Conservation (phyloP, 2,113 vertebrate genomes). For the Lipophrys pholis region DNA sequence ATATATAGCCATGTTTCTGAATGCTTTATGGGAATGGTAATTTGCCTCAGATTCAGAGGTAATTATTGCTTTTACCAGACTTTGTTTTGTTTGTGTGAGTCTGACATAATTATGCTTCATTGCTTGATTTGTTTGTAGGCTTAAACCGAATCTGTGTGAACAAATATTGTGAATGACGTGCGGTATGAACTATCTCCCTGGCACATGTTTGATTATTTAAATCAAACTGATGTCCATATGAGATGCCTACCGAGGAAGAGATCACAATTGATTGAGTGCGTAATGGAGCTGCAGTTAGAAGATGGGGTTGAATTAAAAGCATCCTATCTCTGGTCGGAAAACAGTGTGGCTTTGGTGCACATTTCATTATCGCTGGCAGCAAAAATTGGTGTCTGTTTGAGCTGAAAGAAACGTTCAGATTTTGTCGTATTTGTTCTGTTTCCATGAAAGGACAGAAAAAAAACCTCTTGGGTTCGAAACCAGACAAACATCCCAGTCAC, state of each 20-base stretch:
- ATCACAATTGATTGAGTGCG: too few relatives aligned
- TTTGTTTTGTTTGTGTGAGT: conserved; percentile 36
- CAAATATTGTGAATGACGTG: conserved; percentile 14
- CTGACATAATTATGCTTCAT: conserved; percentile 56
- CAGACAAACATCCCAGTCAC: not conserved
- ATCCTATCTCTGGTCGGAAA: too few relatives aligned
- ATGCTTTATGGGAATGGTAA: conserved; percentile 50
- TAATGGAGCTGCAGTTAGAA: too few relatives aligned
- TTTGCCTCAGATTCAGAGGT: conserved; percentile 52
- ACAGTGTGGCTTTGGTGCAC: conserved; percentile 2
- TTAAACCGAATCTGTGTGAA: conserved; percentile 22
- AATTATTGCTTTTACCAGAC: conserved; percentile 42
- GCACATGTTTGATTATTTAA: not conserved
- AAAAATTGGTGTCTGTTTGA: not conserved
- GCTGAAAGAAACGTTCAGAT: not conserved
- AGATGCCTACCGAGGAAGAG: too few relatives aligned
- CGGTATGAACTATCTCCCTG: not conserved
- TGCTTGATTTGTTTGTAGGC: conserved; percentile 34
- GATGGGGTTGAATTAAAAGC: too few relatives aligned
- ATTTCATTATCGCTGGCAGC: conserved; percentile 15
- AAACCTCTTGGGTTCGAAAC: too few relatives aligned
- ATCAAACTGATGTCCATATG: not conserved
- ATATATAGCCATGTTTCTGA: conserved; percentile 51
- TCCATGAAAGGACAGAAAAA: not conserved
- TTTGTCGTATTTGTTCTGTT: not conserved